Percentiles rank a stretch among this genome's conserved stretches.
Evolutionary conservation across 2,113 vertebrate species (phyloP).

Genomic region (Amblyopsis rosae): DNA sequence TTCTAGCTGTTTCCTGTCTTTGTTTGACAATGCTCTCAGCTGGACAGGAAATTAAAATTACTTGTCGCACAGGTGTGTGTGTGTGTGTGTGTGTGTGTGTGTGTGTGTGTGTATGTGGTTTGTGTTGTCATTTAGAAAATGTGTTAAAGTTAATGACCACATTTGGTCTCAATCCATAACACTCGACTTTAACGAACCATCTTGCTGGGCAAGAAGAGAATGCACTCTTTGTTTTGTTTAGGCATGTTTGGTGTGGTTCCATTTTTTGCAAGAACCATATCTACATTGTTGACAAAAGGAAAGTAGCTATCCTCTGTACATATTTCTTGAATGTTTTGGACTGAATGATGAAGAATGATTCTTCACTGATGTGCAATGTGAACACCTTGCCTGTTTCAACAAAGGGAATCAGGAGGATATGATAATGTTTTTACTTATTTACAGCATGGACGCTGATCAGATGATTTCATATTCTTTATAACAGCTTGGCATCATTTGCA

Average conservation of each 20-base stretch:
- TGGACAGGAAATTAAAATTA: slow-evolving; percentile 68
- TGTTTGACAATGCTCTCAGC: slow-evolving; percentile 55
- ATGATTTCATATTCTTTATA: slow-evolving; percentile 27
- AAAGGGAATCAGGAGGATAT: slow-evolving; percentile 32
- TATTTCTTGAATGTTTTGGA: slow-evolving; percentile 20
- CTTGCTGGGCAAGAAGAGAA: slow-evolving; percentile 2
- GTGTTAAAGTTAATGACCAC: slow-evolving; percentile 36
- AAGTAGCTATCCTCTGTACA: background rate
- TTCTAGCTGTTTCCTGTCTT: slow-evolving; percentile 63
- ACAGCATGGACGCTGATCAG: slow-evolving; percentile 29
- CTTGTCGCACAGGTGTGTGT: slow-evolving; percentile 55
- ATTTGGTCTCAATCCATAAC: slow-evolving; percentile 30
- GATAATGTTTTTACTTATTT: slow-evolving; percentile 39
- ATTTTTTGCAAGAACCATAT: background rate
- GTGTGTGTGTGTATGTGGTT: slow-evolving; percentile 4
- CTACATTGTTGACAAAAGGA: background rate
- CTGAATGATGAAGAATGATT: too few species aligned
- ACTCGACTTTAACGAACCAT: slow-evolving; percentile 33
- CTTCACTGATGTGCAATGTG: too few species aligned
- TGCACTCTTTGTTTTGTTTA: background rate
- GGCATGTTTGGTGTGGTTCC: background rate
- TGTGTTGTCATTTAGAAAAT: slow-evolving; percentile 25
- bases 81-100: background rate
- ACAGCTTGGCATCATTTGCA: slow-evolving; percentile 42
- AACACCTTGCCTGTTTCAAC: slow-evolving; percentile 18